phyloP scores from a whole-genome alignment of 2,797 vertebrate genomes.

The Rhinoraja longicauda region DNA sequence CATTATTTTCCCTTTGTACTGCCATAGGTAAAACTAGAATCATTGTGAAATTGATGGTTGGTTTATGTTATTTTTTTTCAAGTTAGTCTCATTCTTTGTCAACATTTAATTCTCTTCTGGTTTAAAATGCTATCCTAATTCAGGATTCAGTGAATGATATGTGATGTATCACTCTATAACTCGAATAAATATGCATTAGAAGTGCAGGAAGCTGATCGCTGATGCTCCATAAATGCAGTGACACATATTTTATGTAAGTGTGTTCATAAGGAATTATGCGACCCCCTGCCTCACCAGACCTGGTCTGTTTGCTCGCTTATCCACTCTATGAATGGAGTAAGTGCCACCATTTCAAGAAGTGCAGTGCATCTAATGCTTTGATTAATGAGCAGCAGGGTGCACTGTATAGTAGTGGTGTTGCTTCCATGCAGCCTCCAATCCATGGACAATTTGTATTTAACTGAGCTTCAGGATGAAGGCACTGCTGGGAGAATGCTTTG shows the following conservation, averaged over 20 bases:
- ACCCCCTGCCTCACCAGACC: neutral
- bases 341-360: too few species aligned
- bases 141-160: neutral
- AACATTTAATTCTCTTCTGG: neutral
- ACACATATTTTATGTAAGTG: neutral
- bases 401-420: too few species aligned
- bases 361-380: too few species aligned
- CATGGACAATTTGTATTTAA: too few species aligned
- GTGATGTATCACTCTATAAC: too few species aligned
- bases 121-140: neutral
- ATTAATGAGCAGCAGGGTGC: too few species aligned
- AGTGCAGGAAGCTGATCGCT: neutral
- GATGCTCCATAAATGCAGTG: neutral
- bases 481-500: too few species aligned
- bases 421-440: too few species aligned
- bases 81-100: neutral
- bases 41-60: neutral
- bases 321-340: too few species aligned
- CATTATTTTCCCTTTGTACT: neutral
- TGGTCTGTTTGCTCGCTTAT: too few species aligned
- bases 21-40: neutral
- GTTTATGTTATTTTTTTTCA: neutral
- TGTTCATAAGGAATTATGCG: neutral
- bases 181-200: neutral
- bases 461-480: too few species aligned